Conservation (phyloP, 2,888 invertebrate species). For the Chelonus formosanus region DNA sequence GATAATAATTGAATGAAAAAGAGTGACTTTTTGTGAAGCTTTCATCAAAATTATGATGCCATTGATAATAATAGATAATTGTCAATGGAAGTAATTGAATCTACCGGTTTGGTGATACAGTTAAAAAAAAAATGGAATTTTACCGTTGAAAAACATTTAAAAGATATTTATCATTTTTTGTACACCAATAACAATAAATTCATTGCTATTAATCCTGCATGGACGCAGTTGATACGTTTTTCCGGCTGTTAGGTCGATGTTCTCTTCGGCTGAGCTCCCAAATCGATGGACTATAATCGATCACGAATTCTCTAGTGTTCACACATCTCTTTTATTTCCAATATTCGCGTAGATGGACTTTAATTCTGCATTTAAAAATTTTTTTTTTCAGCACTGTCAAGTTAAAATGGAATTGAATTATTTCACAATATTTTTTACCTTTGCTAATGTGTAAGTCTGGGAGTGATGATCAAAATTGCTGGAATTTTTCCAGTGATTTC, state of each 20-base stretch:
- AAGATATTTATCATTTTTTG: not conserved
- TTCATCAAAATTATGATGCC: no score
- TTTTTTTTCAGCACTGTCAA: not conserved
- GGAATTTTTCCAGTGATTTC: no score
- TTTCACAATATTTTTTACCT: no score
- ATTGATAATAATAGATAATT: no score
- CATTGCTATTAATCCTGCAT: not conserved
- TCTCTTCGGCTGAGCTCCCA: not conserved
- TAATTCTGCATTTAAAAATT: slow-evolving; percentile 3
- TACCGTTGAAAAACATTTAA: no score
- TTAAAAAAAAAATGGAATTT: no score
- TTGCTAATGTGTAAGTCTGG: no score
- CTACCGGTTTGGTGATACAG: no score
- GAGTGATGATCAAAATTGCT: no score
- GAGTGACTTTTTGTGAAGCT: no score
- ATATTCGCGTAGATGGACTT: not conserved
- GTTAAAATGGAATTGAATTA: slow-evolving; percentile 9
- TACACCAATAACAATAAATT: not conserved
- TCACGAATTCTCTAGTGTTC: not conserved
- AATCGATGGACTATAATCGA: slow-evolving; percentile 6
- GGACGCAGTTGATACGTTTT: slow-evolving; percentile 10
- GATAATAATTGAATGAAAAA: no score
- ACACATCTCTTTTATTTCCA: slow-evolving; percentile 3
- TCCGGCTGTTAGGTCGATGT: slow-evolving; percentile 11
- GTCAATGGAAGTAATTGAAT: no score